phyloP scores from a whole-genome alignment of 1,140 invertebrate genomes.

The Lucilia cuprina region DNA sequence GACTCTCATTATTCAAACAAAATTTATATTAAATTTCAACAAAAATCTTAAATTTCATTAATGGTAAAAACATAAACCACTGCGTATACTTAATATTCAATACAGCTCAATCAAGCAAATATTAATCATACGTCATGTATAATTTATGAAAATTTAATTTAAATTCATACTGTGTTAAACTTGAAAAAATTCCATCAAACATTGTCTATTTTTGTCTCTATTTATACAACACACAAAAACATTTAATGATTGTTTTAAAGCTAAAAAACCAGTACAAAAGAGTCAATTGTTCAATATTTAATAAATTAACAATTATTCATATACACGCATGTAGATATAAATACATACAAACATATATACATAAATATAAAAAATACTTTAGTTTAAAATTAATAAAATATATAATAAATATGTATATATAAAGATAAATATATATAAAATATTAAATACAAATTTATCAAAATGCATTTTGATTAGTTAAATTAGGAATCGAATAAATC shows the following conservation, averaged over 20 bases:
- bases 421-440: too few species aligned
- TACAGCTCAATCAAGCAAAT: neutral
- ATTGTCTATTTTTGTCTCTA: neutral
- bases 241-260: neutral
- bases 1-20: too few species aligned
- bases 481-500: constrained; percentile 60
- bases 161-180: too few species aligned
- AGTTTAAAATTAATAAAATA: too few species aligned
- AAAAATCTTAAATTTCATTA: too few species aligned
- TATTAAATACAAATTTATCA: neutral
- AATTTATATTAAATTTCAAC: too few species aligned
- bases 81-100: neutral
- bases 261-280: neutral
- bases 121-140: neutral
- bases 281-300: neutral
- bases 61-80: neutral
- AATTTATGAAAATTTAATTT: neutral
- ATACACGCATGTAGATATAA: too few species aligned
- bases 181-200: too few species aligned
- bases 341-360: neutral
- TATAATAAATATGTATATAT: neutral
- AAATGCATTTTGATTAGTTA: neutral
- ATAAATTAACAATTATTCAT: too few species aligned
- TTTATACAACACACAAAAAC: neutral
- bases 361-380: neutral